Evolutionary conservation across 1,140 invertebrate species (phyloP), one percentile per base, ranked within the genome.

Genomic region (Apis laboriosa): DNA sequence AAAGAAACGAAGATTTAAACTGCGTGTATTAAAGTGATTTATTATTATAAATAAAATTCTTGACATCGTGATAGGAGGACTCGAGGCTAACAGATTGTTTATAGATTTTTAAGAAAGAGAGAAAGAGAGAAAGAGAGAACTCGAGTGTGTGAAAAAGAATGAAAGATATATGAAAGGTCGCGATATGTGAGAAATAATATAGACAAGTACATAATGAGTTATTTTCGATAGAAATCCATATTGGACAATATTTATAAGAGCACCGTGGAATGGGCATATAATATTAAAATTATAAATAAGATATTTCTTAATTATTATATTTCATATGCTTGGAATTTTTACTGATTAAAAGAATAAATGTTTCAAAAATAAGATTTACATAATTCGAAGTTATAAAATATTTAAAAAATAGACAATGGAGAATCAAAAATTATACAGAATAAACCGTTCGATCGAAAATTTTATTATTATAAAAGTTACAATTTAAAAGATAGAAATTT

Each of bases 191-290:
- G 19, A 66, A 58, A 68, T 53, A 68, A 77, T 68, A 68, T 76
- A 81, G 63, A 58, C 73, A 24, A 80, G 53, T 71, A 34, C 49
- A 80, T 73, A 63, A 56, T 21, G 34, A 81, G 63, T 81, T 81
- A 81, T 81, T 81, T 81, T 81, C 80, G 72, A 81, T 81, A 76
- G 63, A 81, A 77, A 81, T 76, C 55, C 63, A 75, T 56, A 63
- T 76, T 81, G 80, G 80, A 77, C 73, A 82, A 82, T 82, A 82
- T 76, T 82, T 82, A 60, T 82, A 76, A 68, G 63, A 56, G 15
- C 63, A 58, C 72, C 43, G 61, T 19, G 61, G 43, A n/a, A 55
- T 49, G 51, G 21, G 43, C 19, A 28, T 82, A 28, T 11, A 51
- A 49, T 67, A 51, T 53, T 60, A 15, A 55, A 77, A 58, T 61